Evolutionary conservation across 2,888 invertebrate species (phyloP), one percentile per base, ranked within the genome.

Genomic region (Oxytorus armatus): DNA sequence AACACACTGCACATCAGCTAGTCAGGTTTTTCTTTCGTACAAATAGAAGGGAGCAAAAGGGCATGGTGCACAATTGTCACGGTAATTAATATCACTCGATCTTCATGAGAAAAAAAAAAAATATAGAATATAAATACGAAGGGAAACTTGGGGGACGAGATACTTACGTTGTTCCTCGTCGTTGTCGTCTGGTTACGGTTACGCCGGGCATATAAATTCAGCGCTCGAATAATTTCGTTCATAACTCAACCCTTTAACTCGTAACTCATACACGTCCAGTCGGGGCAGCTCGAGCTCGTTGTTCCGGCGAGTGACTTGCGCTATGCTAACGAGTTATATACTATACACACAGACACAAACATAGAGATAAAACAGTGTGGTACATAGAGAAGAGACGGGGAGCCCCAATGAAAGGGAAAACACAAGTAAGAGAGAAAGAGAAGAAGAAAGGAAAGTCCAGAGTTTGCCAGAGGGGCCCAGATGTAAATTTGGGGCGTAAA

Each of bases 201-300:
- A 42, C 61, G 70, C 85, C 79, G 68, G 61, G 73, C 83, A 88
- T 87, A 89, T 90, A 91, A 91, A 91, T 91, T 90, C 88, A 87
- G 85, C 87, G 88, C 86, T 86, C 88, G 90, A 91, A 91, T 90
- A 90, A 91, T 90, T 90, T 86, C 86, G 86, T 85, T 86, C 89
- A 91, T 91, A 91, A 91, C 86, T 91, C 90, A 91, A 91, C 91
- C 91, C 91, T 91, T 91, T 90, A 83, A 77, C 87, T 85, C 86
- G 88, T 91, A 90, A 90, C 85, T 91, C 91, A 91, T 82, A 44
- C 70, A 57, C 77, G 65, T 77, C 63, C 70, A 65, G 49, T n/a
- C n/a, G 70, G n/a, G 21, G 47, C 77, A 59, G 55, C n/a, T n/a
- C 66, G 42, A 44, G 59, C 57, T 39, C 73, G 78, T 81, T 79